phyloP scores from a whole-genome alignment of 2,113 vertebrate species.

The Ibidorhyncha struthersii region DNA sequence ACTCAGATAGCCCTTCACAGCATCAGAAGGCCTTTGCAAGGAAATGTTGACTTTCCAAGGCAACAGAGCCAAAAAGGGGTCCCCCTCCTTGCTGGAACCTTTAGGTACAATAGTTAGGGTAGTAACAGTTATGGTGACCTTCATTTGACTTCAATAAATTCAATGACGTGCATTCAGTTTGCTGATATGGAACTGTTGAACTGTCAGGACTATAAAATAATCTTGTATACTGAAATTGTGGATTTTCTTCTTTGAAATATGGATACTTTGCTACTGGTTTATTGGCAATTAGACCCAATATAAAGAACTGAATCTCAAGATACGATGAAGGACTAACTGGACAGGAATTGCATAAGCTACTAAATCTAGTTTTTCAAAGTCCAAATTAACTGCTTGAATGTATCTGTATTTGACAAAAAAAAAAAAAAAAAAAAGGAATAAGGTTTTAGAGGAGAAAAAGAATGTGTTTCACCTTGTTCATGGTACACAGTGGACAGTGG shows the following conservation, averaged over 20 bases:
- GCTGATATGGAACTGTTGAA: background rate
- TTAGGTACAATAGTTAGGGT: background rate
- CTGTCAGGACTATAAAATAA: background rate
- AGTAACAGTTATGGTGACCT: background rate
- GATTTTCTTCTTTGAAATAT: background rate
- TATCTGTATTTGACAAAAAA: background rate
- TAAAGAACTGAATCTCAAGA: background rate
- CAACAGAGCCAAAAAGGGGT: background rate
- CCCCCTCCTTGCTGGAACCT: background rate
- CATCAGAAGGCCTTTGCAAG: background rate
- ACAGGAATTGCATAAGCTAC: background rate
- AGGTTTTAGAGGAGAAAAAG: background rate
- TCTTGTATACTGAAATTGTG: background rate
- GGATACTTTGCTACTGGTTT: background rate
- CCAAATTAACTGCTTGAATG: background rate
- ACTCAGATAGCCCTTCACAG: background rate
- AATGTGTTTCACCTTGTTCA: background rate
- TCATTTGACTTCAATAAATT: background rate
- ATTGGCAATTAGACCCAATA: background rate
- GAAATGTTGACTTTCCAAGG: background rate
- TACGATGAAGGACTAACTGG: background rate
- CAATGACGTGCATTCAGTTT: background rate
- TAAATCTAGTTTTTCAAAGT: background rate
- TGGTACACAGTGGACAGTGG: background rate
- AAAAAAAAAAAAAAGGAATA: background rate